Evolutionary conservation across 2,113 vertebrate species (phyloP).

Genomic region (Propithecus coquereli): DNA sequence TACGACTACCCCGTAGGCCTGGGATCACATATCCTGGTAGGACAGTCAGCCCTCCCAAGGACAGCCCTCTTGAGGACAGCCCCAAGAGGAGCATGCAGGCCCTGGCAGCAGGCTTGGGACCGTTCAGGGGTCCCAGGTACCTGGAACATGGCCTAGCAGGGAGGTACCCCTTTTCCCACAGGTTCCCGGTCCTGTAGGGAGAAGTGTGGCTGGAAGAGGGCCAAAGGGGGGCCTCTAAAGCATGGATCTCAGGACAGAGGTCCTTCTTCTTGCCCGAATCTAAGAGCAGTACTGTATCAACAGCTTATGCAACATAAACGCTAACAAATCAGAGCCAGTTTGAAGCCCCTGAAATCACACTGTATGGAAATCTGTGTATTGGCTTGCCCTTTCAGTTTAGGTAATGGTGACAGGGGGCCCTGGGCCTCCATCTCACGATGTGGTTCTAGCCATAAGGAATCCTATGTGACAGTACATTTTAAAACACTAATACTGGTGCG

Average conservation of each 20-base stretch:
- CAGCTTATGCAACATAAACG: neutral
- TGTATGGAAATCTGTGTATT: neutral
- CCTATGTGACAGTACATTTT: no score
- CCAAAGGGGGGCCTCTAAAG: neutral
- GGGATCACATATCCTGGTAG: neutral
- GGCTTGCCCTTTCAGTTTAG: neutral
- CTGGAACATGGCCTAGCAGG: neutral
- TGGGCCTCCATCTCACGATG: neutral
- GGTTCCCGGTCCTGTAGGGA: neutral
- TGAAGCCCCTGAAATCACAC: neutral
- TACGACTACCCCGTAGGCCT: neutral
- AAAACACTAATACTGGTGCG: no score
- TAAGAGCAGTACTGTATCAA: neutral
- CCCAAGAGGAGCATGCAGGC: neutral
- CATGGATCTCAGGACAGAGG: neutral
- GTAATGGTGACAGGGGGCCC: neutral
- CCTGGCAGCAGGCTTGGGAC: neutral
- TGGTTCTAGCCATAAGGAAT: constrained; percentile 11
- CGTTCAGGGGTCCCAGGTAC: no score
- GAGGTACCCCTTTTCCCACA: neutral
- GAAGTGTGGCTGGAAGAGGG: neutral
- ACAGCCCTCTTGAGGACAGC: neutral
- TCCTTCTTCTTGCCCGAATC: neutral
- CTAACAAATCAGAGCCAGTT: neutral
- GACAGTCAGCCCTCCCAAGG: neutral